Conservation (phyloP, 2,888 invertebrate species). For the Branchipolynoe longqiensis region DNA sequence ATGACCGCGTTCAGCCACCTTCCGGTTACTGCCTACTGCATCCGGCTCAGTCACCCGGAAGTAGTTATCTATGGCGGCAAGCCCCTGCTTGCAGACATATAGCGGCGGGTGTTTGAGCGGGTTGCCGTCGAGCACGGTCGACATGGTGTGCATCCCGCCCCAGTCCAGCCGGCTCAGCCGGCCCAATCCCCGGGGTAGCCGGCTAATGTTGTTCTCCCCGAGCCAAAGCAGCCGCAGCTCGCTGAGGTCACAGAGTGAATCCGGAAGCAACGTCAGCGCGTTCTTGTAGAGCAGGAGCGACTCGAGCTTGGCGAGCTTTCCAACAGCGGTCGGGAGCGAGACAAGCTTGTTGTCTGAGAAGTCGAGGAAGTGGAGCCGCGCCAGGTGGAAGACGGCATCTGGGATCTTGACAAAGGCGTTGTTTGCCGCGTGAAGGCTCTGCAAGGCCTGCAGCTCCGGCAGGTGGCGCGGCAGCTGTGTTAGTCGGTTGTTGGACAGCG, state of each 20-base stretch:
- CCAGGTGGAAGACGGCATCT: slow-evolving; percentile 75
- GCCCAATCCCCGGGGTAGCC: slow-evolving; percentile 78
- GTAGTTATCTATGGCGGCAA: slow-evolving; percentile 78
- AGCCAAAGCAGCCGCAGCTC: slow-evolving; percentile 82
- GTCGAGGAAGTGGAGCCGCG: slow-evolving; percentile 80
- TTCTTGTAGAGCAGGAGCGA: slow-evolving; percentile 81
- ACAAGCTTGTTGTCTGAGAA: slow-evolving; percentile 80
- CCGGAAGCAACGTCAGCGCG: slow-evolving; percentile 77
- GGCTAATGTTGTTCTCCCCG: slow-evolving; percentile 80
- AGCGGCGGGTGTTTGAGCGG: slow-evolving; percentile 79
- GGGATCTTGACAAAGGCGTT: slow-evolving; percentile 81
- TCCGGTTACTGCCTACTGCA: slow-evolving; percentile 1
- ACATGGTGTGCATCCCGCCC: slow-evolving; percentile 77
- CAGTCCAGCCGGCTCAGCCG: slow-evolving; percentile 78
- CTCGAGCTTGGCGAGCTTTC: slow-evolving; percentile 77
- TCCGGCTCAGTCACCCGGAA: slow-evolving; percentile 63
- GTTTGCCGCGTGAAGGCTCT: slow-evolving; percentile 80
- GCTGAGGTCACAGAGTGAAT: slow-evolving; percentile 77
- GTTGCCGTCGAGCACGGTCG: slow-evolving; percentile 78
- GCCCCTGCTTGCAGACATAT: slow-evolving; percentile 79
- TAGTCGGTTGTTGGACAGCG: slow-evolving; percentile 80
- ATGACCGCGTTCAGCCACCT: background rate
- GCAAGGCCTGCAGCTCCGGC: slow-evolving; percentile 72
- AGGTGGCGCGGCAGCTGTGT: slow-evolving; percentile 75
- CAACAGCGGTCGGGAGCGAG: slow-evolving; percentile 76